Base-by-base conservation (phyloP, 2,888 invertebrate genomes). In the Eupithecia subumbrata region DNA sequence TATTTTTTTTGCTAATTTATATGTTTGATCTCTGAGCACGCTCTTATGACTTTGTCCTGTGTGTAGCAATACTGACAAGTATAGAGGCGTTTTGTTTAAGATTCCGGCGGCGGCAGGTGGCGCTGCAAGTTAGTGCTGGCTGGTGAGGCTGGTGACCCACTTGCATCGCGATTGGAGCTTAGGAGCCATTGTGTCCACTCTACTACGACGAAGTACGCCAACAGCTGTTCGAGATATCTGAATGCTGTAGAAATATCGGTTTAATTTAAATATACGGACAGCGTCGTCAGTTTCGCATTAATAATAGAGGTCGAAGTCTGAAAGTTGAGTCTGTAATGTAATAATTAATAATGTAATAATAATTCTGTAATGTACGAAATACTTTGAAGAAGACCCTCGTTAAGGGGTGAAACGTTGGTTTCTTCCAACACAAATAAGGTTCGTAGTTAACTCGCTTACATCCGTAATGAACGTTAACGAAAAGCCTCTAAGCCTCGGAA, bases 41-140 rank as follows among this genome's bases (percentile, higher is more conserved):
- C 2, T 11, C 3, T 22, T 12, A 25, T 25, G 5, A 25, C 5
- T 60, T 25, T 14, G 25, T 60, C 14, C 60, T 25, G 74, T 74
- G 72, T 68, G 70, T 67, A 68, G 34, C 34, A 34, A 16, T 16
- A 64, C 9, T 30, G 34, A 64, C 25, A 30, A 34, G 64, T 30
- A 9, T 64, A 48, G 66, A 76, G 78, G 79, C 76, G 80, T 30
- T 30, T 82, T 85, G 85, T 84, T 84, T 83, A 84, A 81, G 79
- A 84, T 84, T 81, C 84, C 80, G 82, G 16, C 72, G 75, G 78
- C 83, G 85, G 84, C 86, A 86, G 86, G 84, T 87, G 84, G 84
- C 76, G 81, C 80, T 82, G 84, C 81, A 76, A 74, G 74, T 85
- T 83, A 80, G 77, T 79, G 72, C 79, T 81, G 22, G 22, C 18